Conservation (phyloP, 2,797 vertebrate species). For the Pipistrellus kuhlii region DNA sequence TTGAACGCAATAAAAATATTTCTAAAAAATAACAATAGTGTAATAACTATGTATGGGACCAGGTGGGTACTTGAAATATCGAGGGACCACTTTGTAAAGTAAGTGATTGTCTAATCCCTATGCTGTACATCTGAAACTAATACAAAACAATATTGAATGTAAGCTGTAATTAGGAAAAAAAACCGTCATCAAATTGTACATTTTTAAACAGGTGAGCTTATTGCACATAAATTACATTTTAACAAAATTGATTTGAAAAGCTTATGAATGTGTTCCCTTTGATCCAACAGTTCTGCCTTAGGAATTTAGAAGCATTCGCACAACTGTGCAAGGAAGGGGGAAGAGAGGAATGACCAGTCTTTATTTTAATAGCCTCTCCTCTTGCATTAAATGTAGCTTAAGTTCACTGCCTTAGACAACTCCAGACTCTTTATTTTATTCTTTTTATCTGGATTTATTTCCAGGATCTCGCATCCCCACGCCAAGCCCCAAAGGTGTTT, state of each 20-base stretch:
- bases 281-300: background rate
- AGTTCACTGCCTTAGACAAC: background rate
- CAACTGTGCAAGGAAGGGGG: background rate
- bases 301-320: background rate
- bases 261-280: background rate
- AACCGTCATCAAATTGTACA: background rate
- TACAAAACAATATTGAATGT: background rate
- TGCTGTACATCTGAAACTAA: background rate
- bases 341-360: background rate
- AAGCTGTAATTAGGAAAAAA: background rate
- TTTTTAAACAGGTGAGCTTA: background rate
- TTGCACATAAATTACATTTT: background rate
- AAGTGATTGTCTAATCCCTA: background rate
- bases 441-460: conserved; percentile 21
- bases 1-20: too few species aligned
- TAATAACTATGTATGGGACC: background rate
- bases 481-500: conserved; percentile 30
- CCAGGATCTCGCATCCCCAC: too few species aligned
- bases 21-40: background rate
- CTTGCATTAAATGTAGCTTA: conserved; percentile 27
- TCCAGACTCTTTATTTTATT: conserved; percentile 23
- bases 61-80: background rate
- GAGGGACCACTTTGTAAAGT: background rate
- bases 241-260: background rate
- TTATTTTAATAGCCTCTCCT: background rate